Conservation (phyloP, 2,888 invertebrate genomes). For the Agriotes lineatus region DNA sequence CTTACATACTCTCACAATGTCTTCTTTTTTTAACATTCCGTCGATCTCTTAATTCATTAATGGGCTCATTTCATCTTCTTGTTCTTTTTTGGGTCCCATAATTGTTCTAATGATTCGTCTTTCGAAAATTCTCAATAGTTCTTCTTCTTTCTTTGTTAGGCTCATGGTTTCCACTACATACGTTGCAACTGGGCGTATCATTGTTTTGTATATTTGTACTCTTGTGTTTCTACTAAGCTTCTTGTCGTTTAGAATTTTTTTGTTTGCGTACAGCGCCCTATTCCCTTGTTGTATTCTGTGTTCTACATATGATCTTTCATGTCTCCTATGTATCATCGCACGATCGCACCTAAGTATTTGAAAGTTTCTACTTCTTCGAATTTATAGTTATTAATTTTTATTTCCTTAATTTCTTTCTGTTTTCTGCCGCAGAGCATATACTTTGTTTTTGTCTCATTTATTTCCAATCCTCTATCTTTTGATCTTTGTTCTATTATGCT, state of each 20-base stretch:
- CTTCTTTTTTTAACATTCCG: too few relatives aligned
- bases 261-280: not conserved
- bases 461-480: not conserved
- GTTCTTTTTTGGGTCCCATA: not conserved
- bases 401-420: too few relatives aligned
- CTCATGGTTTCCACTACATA: too few relatives aligned
- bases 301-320: not conserved
- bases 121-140: not conserved
- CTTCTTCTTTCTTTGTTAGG: not conserved
- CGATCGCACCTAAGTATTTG: not conserved
- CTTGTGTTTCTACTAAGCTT: not conserved
- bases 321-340: too few relatives aligned
- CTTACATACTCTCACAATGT: not conserved
- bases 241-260: not conserved
- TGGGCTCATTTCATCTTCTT: not conserved
- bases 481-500: not conserved
- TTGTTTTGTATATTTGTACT: not conserved
- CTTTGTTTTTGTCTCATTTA: not conserved
- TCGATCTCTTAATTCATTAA: too few relatives aligned
- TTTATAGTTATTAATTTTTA: not conserved
- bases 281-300: not conserved
- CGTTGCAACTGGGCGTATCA: not conserved
- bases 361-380: not conserved
- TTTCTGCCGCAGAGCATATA: not conserved
- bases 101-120: not conserved